Evolutionary conservation across 2,888 invertebrate species (phyloP), one percentile per base, ranked within the genome.

Genomic region (Mechanitis mazaeus): DNA sequence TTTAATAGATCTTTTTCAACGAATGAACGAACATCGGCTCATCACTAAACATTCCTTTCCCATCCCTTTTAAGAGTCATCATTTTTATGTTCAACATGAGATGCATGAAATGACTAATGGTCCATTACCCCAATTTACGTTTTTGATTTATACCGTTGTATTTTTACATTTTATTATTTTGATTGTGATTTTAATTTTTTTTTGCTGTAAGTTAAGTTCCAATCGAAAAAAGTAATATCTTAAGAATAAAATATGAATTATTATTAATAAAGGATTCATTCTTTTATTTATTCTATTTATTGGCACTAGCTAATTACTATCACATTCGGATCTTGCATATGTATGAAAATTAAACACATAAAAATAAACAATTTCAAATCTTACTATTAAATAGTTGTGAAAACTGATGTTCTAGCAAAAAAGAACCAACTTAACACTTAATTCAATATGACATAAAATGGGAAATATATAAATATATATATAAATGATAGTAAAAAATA

Each of bases 221-320:
- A 20, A 61, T 63, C 56, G 64, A 66, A 63, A 64, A 58, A 54
- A 66, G 60, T 64, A 55, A 45, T n/a, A 38, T 33, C n/a, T 62
- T 61, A 61, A 56, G 59, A 64, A 64, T 62, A 60, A 56, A 63
- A 60, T 58, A 50, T 50, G 20, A 45, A 55, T 60, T 55, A 61
- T 70, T 64, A 67, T 54, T 61, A 58, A 64, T 64, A 63, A 65
- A 63, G 64, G 58, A 58, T 61, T 60, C 28, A 33, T 63, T 61
- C 66, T 62, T 68, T 69, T 64, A 65, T 69, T 72, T 72, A 70
- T 67, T 70, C 67, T 70, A 76, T 75, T 75, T 70, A 77, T 87
- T 87, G 88, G 87, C 87, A 87, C 88, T 84, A 85, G 75, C 82
- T 87, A 83, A 78, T 66, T 70, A 76, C 83, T 85, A 87, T 87